Base-by-base conservation (phyloP, 2,797 vertebrate species). In the Acrossocheilus fasciatus region DNA sequence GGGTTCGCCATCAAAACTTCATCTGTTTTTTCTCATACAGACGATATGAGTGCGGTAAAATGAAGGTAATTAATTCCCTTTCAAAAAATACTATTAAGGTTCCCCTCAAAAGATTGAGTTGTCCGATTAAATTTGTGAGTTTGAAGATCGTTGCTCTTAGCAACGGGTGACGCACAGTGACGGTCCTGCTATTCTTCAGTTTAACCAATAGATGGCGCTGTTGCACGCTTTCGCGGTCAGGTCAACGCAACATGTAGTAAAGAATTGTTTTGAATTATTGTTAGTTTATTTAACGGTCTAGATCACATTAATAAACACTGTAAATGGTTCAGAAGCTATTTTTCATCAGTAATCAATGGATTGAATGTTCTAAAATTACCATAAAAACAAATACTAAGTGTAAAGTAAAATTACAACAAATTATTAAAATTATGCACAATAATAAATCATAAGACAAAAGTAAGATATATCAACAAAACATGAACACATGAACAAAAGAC, bases 151-250 rank as follows among this genome's bases (percentile, higher is more conserved):
- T 88, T 76, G 88, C 75, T 17, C 72, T 78, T 82, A 57, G 86
- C 69, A 90, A 90, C 88, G 50, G 75, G 4, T 4, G 70, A 89
- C 84, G 86, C 88, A 72, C 4, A 43, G 17, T 12, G n/a, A 6
- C 39, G 6, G 30, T 43, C 39, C 18, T 52, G 39, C 57, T 36
- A 30, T 34, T 76, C 52, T 17, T 57, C 0, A 14, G 7, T 26
- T 59, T 12, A 6, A 36, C 81, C 81, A 43, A n/a, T 74, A 88
- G 85, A 86, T 80, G 64, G 43, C 54, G 74, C 26, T 39, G 54
- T 72, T 41, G 81, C 41, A 23, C 6, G 1, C 11, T 20, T 81
- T 68, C 8, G 45, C 8, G 8, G 43, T 72, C 20, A 41, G 5
- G 20, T 74, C 14, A 50, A 4, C 30, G 70, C 23, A 18, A 18